phyloP scores from a whole-genome alignment of 2,888 invertebrate species.

The Pediacus dermestoides region DNA sequence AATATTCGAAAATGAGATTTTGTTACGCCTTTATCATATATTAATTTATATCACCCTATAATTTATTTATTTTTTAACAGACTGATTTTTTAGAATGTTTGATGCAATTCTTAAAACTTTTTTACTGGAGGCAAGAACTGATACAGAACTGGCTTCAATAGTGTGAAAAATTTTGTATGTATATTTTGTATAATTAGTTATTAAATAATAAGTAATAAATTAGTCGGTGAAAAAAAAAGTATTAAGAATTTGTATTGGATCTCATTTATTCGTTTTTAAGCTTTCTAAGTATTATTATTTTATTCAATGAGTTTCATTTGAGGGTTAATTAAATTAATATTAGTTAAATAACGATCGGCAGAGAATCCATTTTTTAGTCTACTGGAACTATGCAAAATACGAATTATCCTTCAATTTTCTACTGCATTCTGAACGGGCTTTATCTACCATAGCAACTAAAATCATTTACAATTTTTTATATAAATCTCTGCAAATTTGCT shows the following conservation, averaged over 20 bases:
- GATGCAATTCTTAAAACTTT: conserved; percentile 28
- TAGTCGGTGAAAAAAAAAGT: conserved; percentile 19
- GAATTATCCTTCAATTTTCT: too few relatives aligned
- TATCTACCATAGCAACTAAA: too few relatives aligned
- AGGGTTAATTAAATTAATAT: too few relatives aligned
- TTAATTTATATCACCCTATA: conserved; percentile 21
- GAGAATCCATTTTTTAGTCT: too few relatives aligned
- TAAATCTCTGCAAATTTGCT: too few relatives aligned
- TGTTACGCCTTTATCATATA: neutral
- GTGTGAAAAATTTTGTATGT: conserved; percentile 25
- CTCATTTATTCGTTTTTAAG: conserved; percentile 31
- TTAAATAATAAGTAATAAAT: conserved; percentile 26
- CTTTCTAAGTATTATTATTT: conserved; percentile 37
- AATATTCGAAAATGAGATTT: conserved; percentile 33
- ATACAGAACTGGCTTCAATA: too few relatives aligned
- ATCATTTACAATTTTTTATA: too few relatives aligned
- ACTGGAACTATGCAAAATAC: too few relatives aligned
- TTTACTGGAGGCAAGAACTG: conserved; percentile 14
- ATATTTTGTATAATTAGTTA: too few relatives aligned
- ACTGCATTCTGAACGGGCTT: too few relatives aligned
- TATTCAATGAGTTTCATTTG: too few relatives aligned
- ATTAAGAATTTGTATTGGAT: conserved; percentile 29
- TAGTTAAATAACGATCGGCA: too few relatives aligned
- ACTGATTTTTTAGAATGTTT: conserved; percentile 37
- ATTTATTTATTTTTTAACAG: conserved; percentile 31